Percentiles rank a stretch among this genome's conserved stretches.
Evolutionary conservation across 2,797 vertebrate species (phyloP).

Genomic region (Manis javanica): DNA sequence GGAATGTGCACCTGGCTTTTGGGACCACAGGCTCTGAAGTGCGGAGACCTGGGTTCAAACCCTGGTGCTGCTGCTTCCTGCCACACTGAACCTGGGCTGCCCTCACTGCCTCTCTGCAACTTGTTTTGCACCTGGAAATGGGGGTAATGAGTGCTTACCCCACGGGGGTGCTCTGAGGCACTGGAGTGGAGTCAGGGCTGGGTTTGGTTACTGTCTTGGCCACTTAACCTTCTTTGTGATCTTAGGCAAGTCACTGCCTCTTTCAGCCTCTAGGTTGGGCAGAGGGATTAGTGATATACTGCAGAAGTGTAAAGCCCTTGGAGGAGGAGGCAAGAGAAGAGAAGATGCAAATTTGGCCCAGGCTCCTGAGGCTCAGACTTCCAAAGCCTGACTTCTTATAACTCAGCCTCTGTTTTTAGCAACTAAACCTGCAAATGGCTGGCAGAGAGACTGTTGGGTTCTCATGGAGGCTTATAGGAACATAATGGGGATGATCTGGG

Average conservation of each 20-base stretch:
- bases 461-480: neutral
- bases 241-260: neutral
- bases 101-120: neutral
- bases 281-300: neutral
- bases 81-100: too few species aligned
- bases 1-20: neutral
- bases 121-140: neutral
- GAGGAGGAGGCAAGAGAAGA: neutral
- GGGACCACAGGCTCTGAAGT: neutral
- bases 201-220: neutral
- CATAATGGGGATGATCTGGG: too few species aligned
- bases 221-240: neutral
- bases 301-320: neutral
- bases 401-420: neutral
- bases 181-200: neutral
- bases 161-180: neutral
- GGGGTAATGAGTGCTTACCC: fast-evolving
- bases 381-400: neutral
- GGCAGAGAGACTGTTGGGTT: neutral
- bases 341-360: neutral
- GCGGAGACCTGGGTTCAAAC: neutral
- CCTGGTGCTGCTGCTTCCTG: neutral
- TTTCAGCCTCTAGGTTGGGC: neutral
- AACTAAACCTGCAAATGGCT: neutral
- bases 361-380: neutral